A percentile compares a stretch with the other conserved stretches of the same genome.
phyloP scores from a whole-genome alignment of 1,140 invertebrate genomes.

The Caenorhabditis remanei region DNA sequence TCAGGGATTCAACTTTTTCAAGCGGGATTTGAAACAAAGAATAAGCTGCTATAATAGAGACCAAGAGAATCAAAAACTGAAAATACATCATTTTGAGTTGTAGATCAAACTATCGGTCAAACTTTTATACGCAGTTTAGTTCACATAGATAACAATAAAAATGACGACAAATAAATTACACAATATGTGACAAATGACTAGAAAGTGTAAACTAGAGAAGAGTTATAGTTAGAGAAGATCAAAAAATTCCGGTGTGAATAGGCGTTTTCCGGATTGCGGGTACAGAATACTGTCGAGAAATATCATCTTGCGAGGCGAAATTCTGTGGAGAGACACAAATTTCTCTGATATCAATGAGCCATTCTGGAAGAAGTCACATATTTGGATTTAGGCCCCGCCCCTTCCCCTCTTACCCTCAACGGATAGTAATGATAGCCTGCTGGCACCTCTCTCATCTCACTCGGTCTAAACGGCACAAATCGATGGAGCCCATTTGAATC shows the following conservation, averaged over 20 bases:
- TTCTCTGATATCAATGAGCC: conserved; percentile 15
- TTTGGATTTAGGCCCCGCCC: background rate
- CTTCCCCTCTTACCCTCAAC: background rate
- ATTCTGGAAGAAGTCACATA: background rate
- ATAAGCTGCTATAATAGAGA: background rate
- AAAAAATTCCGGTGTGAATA: conserved; percentile 21
- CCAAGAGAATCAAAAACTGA: background rate
- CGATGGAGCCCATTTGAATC: conserved; percentile 86
- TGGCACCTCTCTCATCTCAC: conserved; percentile 12
- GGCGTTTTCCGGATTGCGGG: conserved; percentile 12
- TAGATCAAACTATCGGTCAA: background rate
- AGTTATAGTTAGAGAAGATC: conserved; percentile 1
- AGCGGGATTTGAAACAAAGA: conserved; percentile 42
- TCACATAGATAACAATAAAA: background rate
- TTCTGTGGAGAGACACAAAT: background rate
- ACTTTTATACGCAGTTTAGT: conserved; percentile 21
- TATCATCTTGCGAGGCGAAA: conserved; percentile 3
- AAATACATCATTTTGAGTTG: background rate
- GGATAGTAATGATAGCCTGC: conserved; percentile 47
- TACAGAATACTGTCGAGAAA: conserved; percentile 20
- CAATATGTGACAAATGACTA: background rate
- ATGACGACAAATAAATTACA: conserved; percentile 7
- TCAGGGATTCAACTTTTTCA: conserved; percentile 54
- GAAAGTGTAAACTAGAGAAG: background rate
- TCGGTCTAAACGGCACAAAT: conserved; percentile 80